Percentiles rank a stretch among this genome's conserved stretches.
phyloP scores from a whole-genome alignment of 2,797 vertebrate species.

The Bucorvus abyssinicus region DNA sequence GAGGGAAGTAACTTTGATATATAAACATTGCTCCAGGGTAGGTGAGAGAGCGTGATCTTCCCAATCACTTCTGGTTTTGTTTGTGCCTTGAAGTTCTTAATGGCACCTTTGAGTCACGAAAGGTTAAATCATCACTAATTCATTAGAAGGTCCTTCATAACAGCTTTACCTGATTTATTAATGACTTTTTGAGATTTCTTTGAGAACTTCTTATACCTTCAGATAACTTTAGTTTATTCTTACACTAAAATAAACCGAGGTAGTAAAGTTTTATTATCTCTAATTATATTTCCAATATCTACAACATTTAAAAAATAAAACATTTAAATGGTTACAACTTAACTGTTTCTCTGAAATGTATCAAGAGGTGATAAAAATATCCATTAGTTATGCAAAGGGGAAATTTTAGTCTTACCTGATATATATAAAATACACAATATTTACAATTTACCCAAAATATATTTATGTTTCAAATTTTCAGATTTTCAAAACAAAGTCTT shows the following conservation, averaged over 20 bases:
- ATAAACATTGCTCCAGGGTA: not conserved
- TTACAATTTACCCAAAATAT: not conserved
- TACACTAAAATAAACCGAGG: not conserved
- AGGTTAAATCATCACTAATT: not conserved
- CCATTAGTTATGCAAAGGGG: not conserved
- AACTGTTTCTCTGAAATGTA: not conserved
- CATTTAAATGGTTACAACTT: not conserved
- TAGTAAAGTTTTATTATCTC: not conserved
- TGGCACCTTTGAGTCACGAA: not conserved
- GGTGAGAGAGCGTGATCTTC: not conserved
- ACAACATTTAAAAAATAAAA: not conserved
- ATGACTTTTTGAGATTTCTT: not conserved
- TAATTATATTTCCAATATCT: not conserved
- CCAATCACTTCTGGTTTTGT: not conserved
- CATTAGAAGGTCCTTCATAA: not conserved
- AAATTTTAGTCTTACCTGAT: not conserved
- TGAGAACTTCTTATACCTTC: not conserved
- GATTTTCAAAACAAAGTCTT: not conserved
- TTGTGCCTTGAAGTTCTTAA: not conserved
- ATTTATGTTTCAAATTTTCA: not conserved
- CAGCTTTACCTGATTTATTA: not conserved
- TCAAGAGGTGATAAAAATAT: not conserved
- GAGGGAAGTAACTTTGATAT: not conserved
- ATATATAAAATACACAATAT: not conserved
- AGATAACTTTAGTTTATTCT: not conserved